Percentiles rank a stretch among this genome's conserved stretches.
phyloP scores from a whole-genome alignment of 2,888 invertebrate species.

The Acronicta psi region DNA sequence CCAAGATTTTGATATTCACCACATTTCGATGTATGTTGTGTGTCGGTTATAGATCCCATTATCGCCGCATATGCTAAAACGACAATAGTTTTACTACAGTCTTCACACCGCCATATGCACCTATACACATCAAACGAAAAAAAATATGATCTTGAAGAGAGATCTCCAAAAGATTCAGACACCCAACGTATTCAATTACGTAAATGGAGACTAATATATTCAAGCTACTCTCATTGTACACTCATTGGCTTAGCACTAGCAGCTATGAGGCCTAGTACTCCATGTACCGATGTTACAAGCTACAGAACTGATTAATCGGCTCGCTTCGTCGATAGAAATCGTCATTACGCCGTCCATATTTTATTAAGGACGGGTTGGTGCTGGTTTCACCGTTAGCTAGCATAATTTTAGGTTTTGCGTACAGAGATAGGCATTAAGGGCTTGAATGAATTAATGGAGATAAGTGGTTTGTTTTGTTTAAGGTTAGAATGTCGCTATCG shows the following conservation, averaged over 20 bases:
- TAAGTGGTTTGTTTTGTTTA: slow-evolving; percentile 8
- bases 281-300: slow-evolving; percentile 40
- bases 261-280: slow-evolving; percentile 27
- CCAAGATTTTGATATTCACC: too few species aligned
- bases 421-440: slow-evolving; percentile 25
- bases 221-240: slow-evolving; percentile 35
- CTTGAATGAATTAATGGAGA: slow-evolving; percentile 19
- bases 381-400: slow-evolving; percentile 52
- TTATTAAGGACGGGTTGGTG: slow-evolving; percentile 46
- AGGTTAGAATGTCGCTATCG: not conserved
- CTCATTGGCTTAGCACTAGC: slow-evolving; percentile 24
- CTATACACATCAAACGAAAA: too few species aligned
- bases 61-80: too few species aligned
- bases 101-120: too few species aligned
- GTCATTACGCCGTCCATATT: slow-evolving; percentile 58
- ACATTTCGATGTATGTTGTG: too few species aligned
- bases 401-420: slow-evolving; percentile 46
- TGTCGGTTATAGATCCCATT: too few species aligned
- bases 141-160: too few species aligned
- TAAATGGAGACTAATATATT: slow-evolving; percentile 31
- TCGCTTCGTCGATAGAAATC: slow-evolving; percentile 57
- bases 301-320: slow-evolving; percentile 50
- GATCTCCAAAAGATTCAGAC: not conserved
- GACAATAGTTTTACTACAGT: too few species aligned
- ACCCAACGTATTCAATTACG: not conserved